phyloP scores from a whole-genome alignment of 2,888 invertebrate species.

The Hirudinaria manillensis region DNA sequence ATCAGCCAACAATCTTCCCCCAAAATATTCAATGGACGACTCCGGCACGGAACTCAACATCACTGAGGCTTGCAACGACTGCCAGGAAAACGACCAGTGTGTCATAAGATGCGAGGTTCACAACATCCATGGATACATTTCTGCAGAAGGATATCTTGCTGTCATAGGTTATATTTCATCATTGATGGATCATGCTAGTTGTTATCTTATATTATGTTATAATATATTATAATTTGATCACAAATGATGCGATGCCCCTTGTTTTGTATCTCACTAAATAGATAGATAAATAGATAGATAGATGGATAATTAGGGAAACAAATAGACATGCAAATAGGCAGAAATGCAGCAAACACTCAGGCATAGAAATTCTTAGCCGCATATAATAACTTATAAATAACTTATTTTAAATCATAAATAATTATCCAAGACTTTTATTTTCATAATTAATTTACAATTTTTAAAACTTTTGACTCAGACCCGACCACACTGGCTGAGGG shows the following conservation, averaged over 20 bases:
- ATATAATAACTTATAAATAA: too few species aligned
- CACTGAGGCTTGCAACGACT: neutral
- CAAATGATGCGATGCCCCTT: neutral
- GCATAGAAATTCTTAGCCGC: too few species aligned
- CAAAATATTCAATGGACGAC: constrained; percentile 3
- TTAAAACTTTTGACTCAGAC: neutral
- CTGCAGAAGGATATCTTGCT: neutral
- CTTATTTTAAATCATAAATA: neutral
- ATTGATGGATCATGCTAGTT: neutral
- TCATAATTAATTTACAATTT: neutral
- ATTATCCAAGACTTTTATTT: neutral
- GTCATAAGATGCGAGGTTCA: constrained; percentile 5
- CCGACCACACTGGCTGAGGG: neutral
- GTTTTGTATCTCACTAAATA: too few species aligned
- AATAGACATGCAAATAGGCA: too few species aligned
- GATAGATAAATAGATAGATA: too few species aligned
- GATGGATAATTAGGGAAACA: too few species aligned
- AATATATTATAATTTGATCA: too few species aligned
- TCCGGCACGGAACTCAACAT: neutral
- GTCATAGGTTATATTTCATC: neutral
- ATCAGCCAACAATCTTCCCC: neutral
- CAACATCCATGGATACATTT: neutral
- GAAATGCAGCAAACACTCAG: too few species aligned
- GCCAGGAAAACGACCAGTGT: neutral
- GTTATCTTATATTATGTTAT: too few species aligned